Evolutionary conservation across 2,797 vertebrate species (phyloP).

Genomic region (Gambelia wislizenii): DNA sequence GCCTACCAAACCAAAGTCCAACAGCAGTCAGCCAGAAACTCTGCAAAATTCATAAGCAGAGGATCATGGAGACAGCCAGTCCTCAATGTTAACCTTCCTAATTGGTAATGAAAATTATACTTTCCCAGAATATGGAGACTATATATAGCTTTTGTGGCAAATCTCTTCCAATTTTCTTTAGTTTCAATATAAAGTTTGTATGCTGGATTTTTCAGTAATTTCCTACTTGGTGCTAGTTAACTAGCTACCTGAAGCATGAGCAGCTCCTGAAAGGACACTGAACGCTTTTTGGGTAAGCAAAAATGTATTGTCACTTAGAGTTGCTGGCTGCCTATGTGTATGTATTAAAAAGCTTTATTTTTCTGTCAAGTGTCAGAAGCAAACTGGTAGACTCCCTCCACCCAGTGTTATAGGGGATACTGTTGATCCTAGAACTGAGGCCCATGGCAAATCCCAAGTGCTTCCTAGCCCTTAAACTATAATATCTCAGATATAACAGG

Average conservation of each 20-base stretch:
- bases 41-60: neutral
- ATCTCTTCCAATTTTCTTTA: neutral
- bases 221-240: neutral
- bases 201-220: neutral
- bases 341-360: neutral
- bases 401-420: neutral
- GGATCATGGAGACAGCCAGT: neutral
- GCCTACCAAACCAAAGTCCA: no score
- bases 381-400: neutral
- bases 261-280: neutral
- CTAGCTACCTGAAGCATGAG: neutral
- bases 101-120: neutral
- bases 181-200: neutral
- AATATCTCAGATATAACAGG: no score
- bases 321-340: neutral
- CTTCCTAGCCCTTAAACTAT: neutral
- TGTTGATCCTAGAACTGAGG: neutral
- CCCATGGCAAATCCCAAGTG: neutral
- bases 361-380: neutral
- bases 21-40: neutral
- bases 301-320: neutral
- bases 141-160: neutral
- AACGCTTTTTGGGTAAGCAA: neutral
- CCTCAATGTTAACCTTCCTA: neutral
- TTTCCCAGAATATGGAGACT: neutral